Evolutionary conservation across 2,113 vertebrate genomes (phyloP), one percentile per base, ranked within the genome.

Genomic region (Microcebus murinus): DNA sequence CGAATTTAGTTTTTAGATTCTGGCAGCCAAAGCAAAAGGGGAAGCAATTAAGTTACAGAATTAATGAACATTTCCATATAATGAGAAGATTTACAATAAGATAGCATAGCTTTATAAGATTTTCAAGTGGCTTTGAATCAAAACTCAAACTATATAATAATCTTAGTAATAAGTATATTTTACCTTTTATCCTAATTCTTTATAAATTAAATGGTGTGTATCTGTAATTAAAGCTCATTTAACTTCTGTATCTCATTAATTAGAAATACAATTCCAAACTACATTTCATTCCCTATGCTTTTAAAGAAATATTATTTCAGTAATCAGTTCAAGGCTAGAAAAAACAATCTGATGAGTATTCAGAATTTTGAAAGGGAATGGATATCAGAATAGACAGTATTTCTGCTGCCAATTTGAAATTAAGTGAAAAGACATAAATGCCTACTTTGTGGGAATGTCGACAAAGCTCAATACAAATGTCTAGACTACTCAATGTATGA

Each of bases 141-240:
- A 85, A 88, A 27, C 31, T 48, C 18, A 80, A 83, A 84, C 57
- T n/a, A 73, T 5, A 2, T 27, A 79, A 68, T 0, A 89, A 23
- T 77, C 59, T 79, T 39, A 50, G 13, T 55, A n/a, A 36, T 65
- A 82, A 85, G 36, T 36, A 34, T 27, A 88, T 59, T 90, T 95
- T 86, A 67, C 29, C 95, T 91, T 81, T 65, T 50, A 77, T 45
- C 45, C 12, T 27, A 57, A 76, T 88, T 71, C 42, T 96, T 95
- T 39, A 88, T 45, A 81, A 79, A 82, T 84, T 74, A 74, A 6
- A 83, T 8, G 12, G 31, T 74, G 7, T 6, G 14, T 57, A 70
- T 71, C 29, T 68, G 4, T n/a, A 70, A 65, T 63, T 68, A 50
- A 61, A 9, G 71, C 27, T 71, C 84, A 76, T n/a, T 68, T 82